phyloP scores from a whole-genome alignment of 2,888 invertebrate species.

The Diabrotica balteata region DNA sequence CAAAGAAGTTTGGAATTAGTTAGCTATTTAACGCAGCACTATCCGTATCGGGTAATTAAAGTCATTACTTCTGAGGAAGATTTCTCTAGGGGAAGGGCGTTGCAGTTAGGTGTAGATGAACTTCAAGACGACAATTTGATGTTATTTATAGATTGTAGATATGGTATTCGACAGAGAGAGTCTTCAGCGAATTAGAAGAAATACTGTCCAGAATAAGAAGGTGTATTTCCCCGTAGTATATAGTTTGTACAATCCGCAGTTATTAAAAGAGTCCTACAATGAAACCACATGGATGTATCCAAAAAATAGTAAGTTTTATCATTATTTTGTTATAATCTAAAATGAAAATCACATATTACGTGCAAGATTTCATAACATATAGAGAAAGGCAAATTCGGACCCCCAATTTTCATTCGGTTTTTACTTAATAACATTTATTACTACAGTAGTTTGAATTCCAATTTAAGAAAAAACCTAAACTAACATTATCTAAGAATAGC shows the following conservation, averaged over 20 bases:
- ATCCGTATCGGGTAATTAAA: slow-evolving; percentile 57
- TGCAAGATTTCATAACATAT: too few species aligned
- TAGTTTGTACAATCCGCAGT: slow-evolving; percentile 87
- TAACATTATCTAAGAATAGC: too few species aligned
- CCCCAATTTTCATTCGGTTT: too few species aligned
- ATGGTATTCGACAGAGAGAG: slow-evolving; percentile 82
- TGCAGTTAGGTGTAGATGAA: slow-evolving; percentile 76
- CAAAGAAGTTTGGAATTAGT: slow-evolving; percentile 66
- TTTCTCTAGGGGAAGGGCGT: slow-evolving; percentile 84
- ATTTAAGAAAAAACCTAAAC: too few species aligned
- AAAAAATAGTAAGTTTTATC: slow-evolving; percentile 20
- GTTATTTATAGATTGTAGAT: slow-evolving; percentile 95
- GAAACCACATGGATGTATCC: slow-evolving; percentile 19
- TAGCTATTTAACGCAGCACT: slow-evolving; percentile 63
- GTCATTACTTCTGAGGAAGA: slow-evolving; percentile 59
- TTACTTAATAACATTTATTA: too few species aligned
- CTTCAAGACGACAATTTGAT: slow-evolving; percentile 73
- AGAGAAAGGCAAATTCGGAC: too few species aligned
- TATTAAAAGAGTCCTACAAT: slow-evolving; percentile 62
- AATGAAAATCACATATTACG: too few species aligned
- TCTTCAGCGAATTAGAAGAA: slow-evolving; percentile 78
- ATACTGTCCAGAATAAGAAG: slow-evolving; percentile 75
- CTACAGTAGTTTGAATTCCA: too few species aligned
- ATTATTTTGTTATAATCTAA: too few species aligned
- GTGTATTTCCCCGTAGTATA: slow-evolving; percentile 97